These are phyloP conservation scores for Copsychus sechellarum DNA, from an alignment of 2,113 vertebrate species.

Conservation along the genomic window DNA sequence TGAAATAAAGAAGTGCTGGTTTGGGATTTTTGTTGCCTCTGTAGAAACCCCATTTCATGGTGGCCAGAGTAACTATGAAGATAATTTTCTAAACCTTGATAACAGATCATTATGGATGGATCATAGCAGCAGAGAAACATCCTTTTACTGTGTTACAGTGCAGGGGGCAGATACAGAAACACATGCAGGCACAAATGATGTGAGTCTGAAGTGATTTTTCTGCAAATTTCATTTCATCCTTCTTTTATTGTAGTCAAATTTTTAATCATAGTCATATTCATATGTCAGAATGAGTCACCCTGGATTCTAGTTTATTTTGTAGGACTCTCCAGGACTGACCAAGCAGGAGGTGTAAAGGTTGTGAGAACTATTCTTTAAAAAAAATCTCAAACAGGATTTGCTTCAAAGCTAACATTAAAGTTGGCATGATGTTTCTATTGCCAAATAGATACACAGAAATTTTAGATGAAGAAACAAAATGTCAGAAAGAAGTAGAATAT, in stretches of 20 bases:
- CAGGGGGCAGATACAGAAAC: background rate
- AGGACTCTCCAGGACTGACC: background rate
- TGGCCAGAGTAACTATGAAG: background rate
- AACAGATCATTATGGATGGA: background rate
- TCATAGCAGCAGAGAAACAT: background rate
- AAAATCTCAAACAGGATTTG: background rate
- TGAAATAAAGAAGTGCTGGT: background rate
- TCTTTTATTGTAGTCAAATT: background rate
- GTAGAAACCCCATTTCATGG: background rate
- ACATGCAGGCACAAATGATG: background rate
- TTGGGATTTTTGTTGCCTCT: background rate
- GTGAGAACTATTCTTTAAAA: background rate
- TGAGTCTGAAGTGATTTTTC: background rate
- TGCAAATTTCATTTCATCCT: background rate
- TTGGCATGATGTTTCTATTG: background rate
- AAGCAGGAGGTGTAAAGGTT: background rate
- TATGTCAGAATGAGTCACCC: background rate
- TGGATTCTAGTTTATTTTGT: background rate
- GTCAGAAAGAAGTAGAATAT: background rate
- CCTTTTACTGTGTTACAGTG: background rate
- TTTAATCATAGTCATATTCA: accelerated
- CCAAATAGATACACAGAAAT: background rate
- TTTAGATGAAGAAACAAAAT: background rate
- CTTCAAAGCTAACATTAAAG: background rate
- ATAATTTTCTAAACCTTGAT: background rate